Percentiles rank a stretch among this genome's conserved stretches.
These are phyloP conservation scores for Helobdella robusta DNA, from an alignment of 2,888 invertebrate genomes.

Conservation along the genomic window DNA sequence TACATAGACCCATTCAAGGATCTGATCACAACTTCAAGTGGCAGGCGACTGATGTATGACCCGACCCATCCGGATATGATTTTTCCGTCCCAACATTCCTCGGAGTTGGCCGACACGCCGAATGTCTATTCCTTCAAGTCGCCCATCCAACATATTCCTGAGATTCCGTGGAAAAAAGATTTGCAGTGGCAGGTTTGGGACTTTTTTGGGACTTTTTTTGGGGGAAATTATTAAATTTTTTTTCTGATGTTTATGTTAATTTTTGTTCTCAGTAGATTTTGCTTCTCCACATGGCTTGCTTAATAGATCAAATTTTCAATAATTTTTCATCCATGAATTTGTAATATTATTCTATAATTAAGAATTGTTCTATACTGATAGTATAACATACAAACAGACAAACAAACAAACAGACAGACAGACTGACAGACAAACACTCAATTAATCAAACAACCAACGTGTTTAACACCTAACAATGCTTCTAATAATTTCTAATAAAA, in stretches of 20 bases:
- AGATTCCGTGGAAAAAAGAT: conserved; percentile 34
- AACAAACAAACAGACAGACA: no score
- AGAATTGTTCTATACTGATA: no score
- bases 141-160: conserved; percentile 31
- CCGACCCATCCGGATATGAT: conserved; percentile 36
- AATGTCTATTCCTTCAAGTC: conserved; percentile 35
- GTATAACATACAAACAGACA: no score
- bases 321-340: no score
- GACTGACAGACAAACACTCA: no score
- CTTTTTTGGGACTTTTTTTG: not conserved
- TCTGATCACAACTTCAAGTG: conserved; percentile 28
- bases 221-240: no score
- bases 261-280: no score
- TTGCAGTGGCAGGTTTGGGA: conserved; percentile 33
- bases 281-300: no score
- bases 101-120: conserved; percentile 34
- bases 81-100: conserved; percentile 34
- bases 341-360: no score
- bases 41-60: conserved; percentile 35
- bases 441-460: no score
- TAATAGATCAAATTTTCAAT: no score
- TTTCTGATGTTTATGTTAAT: no score
- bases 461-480: not conserved
- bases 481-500: not conserved
- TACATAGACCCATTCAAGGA: conserved; percentile 35